Percentiles rank a stretch among this genome's conserved stretches.
Evolutionary conservation across 2,113 vertebrate genomes (phyloP).

Genomic region (Zapornia atra): DNA sequence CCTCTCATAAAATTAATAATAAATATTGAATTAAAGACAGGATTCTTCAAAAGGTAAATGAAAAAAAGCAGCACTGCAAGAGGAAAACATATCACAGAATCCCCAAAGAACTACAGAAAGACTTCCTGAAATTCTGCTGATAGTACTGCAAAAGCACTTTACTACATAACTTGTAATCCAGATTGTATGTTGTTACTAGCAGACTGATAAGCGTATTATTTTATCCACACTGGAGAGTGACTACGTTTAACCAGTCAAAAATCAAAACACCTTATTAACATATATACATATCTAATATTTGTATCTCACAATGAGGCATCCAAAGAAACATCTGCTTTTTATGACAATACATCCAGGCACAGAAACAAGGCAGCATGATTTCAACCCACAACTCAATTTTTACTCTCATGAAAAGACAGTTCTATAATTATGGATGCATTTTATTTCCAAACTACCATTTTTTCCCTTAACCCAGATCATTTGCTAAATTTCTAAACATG

Average conservation of each 20-base stretch:
- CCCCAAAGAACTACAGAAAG: not conserved
- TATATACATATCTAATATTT: not conserved
- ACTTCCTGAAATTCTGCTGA: not conserved
- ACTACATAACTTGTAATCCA: not conserved
- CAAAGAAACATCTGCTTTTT: not conserved
- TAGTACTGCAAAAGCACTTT: not conserved
- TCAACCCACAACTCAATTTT: not conserved
- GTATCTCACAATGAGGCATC: not conserved
- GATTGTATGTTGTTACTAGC: not conserved
- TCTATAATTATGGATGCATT: not conserved
- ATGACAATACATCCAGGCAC: not conserved
- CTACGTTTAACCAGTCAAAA: not conserved
- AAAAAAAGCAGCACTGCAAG: not conserved
- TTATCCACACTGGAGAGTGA: not conserved
- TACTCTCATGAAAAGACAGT: not conserved
- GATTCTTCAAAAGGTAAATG: not conserved
- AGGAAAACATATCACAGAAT: not conserved
- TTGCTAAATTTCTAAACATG: not conserved
- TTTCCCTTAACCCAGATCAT: not conserved
- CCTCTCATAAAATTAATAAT: not conserved
- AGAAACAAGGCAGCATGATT: not conserved
- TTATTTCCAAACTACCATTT: not conserved
- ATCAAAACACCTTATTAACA: not conserved
- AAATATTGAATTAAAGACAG: not conserved
- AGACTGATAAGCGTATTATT: not conserved